phyloP scores from a whole-genome alignment of 2,113 vertebrate species.

The zebrafish (Danio rerio) region GRCz12tu NC_133199.1:15680001-15680500 shows the following conservation, averaged over 20 bases:
- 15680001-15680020: neutral
- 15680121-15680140: neutral
- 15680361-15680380: neutral
- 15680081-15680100: neutral
- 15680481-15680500: too few relatives aligned
- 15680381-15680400: slow-evolving; percentile 24
- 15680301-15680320: neutral
- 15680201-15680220: neutral
- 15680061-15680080: slow-evolving; percentile 23
- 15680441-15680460: too few relatives aligned
- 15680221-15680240: neutral
- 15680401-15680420: neutral
- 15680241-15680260: neutral
- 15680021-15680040: neutral
- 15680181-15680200: neutral
- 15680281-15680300: neutral
- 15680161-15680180: neutral
- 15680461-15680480: too few relatives aligned
- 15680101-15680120: slow-evolving; percentile 17
- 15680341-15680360: neutral
- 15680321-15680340: neutral
- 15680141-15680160: neutral
- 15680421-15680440: neutral
- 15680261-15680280: neutral
- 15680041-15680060: slow-evolving; percentile 14